Conservation (phyloP, 2,113 vertebrate species). For the Carassius carassius region DNA sequence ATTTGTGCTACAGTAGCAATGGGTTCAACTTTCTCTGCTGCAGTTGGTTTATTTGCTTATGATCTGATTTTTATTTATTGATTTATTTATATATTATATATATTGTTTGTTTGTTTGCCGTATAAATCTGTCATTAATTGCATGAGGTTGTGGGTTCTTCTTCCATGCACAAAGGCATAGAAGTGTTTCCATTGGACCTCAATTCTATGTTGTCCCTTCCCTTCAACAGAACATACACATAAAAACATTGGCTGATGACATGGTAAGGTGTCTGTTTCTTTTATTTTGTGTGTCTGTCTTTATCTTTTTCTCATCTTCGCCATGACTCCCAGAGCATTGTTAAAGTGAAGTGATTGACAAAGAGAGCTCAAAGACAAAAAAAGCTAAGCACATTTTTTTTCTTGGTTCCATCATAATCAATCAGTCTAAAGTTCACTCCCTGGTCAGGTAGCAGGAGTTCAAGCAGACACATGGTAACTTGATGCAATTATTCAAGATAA, state of each 20-base stretch:
- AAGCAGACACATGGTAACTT: neutral
- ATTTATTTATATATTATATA: no score
- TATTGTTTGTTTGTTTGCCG: no score
- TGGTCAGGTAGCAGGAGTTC: neutral
- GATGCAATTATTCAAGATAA: neutral
- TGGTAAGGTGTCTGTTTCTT: slow-evolving; percentile 88
- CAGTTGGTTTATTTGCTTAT: neutral
- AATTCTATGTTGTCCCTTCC: slow-evolving; percentile 80
- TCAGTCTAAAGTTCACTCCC: slow-evolving; percentile 25
- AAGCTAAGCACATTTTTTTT: neutral
- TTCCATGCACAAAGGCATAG: slow-evolving; percentile 51
- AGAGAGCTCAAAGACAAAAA: slow-evolving; percentile 61
- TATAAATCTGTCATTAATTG: slow-evolving; percentile 30
- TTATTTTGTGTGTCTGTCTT: slow-evolving; percentile 66
- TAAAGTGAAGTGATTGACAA: slow-evolving; percentile 64
- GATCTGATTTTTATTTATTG: no score
- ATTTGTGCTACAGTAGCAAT: neutral
- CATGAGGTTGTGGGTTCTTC: slow-evolving; percentile 40
- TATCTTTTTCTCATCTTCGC: slow-evolving; percentile 46
- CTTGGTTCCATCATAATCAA: neutral
- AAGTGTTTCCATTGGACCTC: slow-evolving; percentile 71
- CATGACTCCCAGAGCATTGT: slow-evolving; percentile 57
- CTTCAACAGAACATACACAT: slow-evolving; percentile 99
- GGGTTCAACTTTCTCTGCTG: neutral
- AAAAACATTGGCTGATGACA: slow-evolving; percentile 99